Evolutionary conservation across 2,888 invertebrate species (phyloP).

Genomic region (Drosophila nigricruria): DNA sequence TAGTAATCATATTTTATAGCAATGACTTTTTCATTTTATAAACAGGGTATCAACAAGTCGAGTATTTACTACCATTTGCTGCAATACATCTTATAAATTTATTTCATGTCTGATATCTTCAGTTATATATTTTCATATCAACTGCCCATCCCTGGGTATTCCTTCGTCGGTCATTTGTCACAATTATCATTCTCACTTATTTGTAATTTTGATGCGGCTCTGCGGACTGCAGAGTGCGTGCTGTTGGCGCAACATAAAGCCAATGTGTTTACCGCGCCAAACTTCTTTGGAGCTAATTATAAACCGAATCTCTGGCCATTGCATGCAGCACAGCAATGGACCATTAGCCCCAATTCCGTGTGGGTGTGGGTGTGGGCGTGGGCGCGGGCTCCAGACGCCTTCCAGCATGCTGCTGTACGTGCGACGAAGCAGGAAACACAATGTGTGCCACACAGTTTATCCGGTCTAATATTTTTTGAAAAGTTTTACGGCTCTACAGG

Average conservation of each 20-base stretch:
- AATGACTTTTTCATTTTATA: background rate
- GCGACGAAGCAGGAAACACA: slow-evolving; percentile 30
- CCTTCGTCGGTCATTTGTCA: background rate
- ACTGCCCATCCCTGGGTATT: slow-evolving; percentile 4
- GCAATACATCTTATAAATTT: too few species aligned
- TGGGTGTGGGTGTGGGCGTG: slow-evolving; percentile 44
- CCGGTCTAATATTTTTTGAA: background rate
- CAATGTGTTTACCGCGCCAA: slow-evolving; percentile 70
- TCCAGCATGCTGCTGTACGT: slow-evolving; percentile 18
- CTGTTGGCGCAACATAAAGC: slow-evolving; percentile 62
- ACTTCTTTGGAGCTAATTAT: slow-evolving; percentile 75
- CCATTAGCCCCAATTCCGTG: slow-evolving; percentile 70
- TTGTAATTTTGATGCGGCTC: slow-evolving; percentile 36
- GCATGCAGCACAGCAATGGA: slow-evolving; percentile 66
- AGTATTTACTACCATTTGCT: background rate
- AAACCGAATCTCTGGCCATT: slow-evolving; percentile 49
- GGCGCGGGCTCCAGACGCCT: slow-evolving; percentile 25
- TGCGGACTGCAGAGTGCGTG: slow-evolving; percentile 29
- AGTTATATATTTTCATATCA: background rate
- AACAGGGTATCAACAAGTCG: background rate
- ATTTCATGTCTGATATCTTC: too few species aligned
- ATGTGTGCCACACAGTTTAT: slow-evolving; percentile 10
- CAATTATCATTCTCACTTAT: slow-evolving; percentile 25
- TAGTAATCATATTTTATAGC: background rate
- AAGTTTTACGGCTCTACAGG: slow-evolving; percentile 25